phyloP scores from a whole-genome alignment of 2,888 invertebrate species.

The Nemurella pictetii region DNA sequence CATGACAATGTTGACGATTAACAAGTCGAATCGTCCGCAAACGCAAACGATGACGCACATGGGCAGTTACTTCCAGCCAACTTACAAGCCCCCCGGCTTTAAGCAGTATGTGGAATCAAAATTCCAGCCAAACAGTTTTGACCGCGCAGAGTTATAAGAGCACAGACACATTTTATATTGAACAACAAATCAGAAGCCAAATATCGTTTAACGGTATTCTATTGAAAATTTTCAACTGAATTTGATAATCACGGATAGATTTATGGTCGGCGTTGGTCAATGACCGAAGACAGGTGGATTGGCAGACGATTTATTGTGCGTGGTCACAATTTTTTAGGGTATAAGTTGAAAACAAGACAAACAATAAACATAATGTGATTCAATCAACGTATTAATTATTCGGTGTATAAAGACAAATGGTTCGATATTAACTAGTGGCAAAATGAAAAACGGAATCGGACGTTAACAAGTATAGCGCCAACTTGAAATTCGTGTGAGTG shows the following conservation, averaged over 20 bases:
- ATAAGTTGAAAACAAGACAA: too few relatives aligned
- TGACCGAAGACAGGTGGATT: background rate
- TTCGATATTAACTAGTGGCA: background rate
- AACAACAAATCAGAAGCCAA: background rate
- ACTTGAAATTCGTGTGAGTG: background rate
- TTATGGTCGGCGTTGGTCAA: background rate
- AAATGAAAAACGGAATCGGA: background rate
- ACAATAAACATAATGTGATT: background rate
- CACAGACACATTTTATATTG: background rate
- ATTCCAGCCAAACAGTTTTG: conserved; percentile 41
- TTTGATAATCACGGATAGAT: background rate
- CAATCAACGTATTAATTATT: background rate
- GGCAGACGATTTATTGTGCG: too few relatives aligned
- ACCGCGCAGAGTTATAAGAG: conserved; percentile 40
- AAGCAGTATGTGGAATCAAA: conserved; percentile 34
- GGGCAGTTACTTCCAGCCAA: conserved; percentile 31
- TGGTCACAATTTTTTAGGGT: background rate
- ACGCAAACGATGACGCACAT: conserved; percentile 28
- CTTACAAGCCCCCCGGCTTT: conserved; percentile 32
- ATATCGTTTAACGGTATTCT: background rate
- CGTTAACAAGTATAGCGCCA: background rate
- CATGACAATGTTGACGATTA: conserved; percentile 36
- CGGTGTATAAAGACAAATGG: background rate
- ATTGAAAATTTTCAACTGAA: background rate
- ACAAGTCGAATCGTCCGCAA: conserved; percentile 25